phyloP scores from a whole-genome alignment of 2,888 invertebrate species.

The Caradrina kadenii region DNA sequence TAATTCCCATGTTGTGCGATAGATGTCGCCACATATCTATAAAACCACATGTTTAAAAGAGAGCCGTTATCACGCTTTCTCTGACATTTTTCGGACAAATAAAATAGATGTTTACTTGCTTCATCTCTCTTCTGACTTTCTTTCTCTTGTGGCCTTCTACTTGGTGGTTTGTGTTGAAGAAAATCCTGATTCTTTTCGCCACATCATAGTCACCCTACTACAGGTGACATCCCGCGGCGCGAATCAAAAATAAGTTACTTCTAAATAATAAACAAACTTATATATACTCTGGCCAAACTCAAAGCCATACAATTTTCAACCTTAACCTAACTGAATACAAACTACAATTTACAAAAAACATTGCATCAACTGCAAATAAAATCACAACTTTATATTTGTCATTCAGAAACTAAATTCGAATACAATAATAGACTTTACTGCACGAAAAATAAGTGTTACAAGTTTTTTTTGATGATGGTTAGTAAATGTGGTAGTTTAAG shows the following conservation, averaged over 20 bases:
- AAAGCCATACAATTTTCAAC: constrained; percentile 3
- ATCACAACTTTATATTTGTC: constrained; percentile 13
- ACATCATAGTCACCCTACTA: constrained; percentile 29
- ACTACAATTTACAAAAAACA: not conserved
- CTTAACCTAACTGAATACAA: not conserved
- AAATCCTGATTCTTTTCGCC: not conserved
- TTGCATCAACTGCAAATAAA: constrained; percentile 22
- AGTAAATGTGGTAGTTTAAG: constrained; percentile 21
- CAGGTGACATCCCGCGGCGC: constrained; percentile 61
- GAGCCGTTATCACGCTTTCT: no score
- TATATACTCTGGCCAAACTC: constrained; percentile 3
- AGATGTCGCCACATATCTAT: no score
- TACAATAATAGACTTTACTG: not conserved
- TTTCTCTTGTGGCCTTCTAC: no score
- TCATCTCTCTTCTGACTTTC: no score
- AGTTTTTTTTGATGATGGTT: not conserved
- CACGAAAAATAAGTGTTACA: not conserved
- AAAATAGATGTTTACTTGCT: no score
- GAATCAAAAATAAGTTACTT: constrained; percentile 65
- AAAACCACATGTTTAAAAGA: no score
- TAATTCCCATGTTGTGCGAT: no score
- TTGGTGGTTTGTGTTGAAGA: not conserved
- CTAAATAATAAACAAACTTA: constrained; percentile 43
- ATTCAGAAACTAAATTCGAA: not conserved
- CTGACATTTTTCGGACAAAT: no score